These are phyloP conservation scores for Neuroterus valhalla DNA, from an alignment of 1,140 invertebrate species.

Conservation along the genomic window DNA sequence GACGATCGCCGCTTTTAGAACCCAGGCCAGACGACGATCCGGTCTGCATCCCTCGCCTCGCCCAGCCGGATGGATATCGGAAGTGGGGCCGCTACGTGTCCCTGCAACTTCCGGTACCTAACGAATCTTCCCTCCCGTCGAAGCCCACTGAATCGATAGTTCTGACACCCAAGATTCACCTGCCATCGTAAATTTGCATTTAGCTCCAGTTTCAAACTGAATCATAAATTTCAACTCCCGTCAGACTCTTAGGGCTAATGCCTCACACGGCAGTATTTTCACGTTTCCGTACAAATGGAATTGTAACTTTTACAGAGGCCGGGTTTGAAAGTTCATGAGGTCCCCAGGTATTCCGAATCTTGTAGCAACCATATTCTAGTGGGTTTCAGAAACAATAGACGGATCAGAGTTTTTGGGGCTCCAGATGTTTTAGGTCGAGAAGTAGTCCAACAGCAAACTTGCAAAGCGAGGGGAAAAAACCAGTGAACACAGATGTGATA, in stretches of 20 bases:
- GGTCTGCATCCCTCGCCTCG: constrained; percentile 14
- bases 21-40: constrained; percentile 20
- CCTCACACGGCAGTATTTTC: neutral
- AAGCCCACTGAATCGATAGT: constrained; percentile 21
- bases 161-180: constrained; percentile 29
- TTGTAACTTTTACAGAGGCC: too few species aligned
- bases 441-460: too few species aligned
- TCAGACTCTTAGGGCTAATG: neutral
- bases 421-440: too few species aligned
- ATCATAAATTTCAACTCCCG: constrained; percentile 18
- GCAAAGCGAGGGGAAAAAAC: too few species aligned
- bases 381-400: too few species aligned
- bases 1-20: constrained; percentile 29
- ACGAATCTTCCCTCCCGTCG: constrained; percentile 1
- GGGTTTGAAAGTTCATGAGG: too few species aligned
- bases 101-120: constrained; percentile 27
- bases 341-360: too few species aligned
- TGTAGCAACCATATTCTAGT: too few species aligned
- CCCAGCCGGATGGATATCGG: constrained; percentile 14
- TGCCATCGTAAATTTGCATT: constrained; percentile 25
- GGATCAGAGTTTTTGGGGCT: too few species aligned
- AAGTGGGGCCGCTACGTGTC: constrained; percentile 22
- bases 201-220: constrained; percentile 26
- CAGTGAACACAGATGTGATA: too few species aligned
- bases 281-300: too few species aligned